These are phyloP conservation scores for Pimpla rufipes DNA, from an alignment of 2,888 invertebrate species.

Conservation along the genomic window DNA sequence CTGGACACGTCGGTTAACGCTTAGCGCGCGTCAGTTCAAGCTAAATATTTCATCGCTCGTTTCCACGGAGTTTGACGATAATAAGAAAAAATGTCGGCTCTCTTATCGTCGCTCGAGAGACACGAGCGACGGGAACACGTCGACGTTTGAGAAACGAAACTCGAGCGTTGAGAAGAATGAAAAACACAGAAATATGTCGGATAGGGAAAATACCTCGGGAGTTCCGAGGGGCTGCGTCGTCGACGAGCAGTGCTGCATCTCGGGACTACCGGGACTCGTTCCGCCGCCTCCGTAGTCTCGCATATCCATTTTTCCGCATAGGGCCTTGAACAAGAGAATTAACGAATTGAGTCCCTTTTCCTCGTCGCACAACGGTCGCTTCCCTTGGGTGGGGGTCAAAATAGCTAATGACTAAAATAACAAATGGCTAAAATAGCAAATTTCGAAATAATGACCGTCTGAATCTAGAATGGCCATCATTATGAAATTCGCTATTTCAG, in stretches of 20 bases:
- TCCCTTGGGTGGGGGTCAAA: too few relatives aligned
- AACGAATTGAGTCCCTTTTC: conserved; percentile 23
- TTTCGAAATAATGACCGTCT: too few relatives aligned
- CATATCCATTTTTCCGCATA: conserved; percentile 82
- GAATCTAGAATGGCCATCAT: too few relatives aligned
- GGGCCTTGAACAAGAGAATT: conserved; percentile 68
- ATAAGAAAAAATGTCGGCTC: conserved; percentile 1
- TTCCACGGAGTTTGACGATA: conserved; percentile 27
- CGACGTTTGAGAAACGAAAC: not conserved
- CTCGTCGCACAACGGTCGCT: not conserved
- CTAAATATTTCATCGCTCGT: conserved; percentile 59
- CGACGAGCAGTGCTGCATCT: conserved; percentile 96
- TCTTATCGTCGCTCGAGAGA: conserved; percentile 12
- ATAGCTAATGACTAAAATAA: too few relatives aligned
- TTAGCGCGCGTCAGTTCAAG: conserved; percentile 38
- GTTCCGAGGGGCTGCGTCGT: conserved; percentile 91
- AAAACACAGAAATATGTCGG: not conserved
- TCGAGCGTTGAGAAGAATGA: too few relatives aligned
- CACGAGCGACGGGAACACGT: not conserved
- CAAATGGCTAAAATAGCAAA: too few relatives aligned
- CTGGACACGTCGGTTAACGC: conserved; percentile 31
- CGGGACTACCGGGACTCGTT: conserved; percentile 91
- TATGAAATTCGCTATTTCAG: too few relatives aligned
- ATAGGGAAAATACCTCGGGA: conserved; percentile 85
- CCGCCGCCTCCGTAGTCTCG: conserved; percentile 85